Conservation (phyloP, 2,797 vertebrate species). For the Euthynnus affinis region DNA sequence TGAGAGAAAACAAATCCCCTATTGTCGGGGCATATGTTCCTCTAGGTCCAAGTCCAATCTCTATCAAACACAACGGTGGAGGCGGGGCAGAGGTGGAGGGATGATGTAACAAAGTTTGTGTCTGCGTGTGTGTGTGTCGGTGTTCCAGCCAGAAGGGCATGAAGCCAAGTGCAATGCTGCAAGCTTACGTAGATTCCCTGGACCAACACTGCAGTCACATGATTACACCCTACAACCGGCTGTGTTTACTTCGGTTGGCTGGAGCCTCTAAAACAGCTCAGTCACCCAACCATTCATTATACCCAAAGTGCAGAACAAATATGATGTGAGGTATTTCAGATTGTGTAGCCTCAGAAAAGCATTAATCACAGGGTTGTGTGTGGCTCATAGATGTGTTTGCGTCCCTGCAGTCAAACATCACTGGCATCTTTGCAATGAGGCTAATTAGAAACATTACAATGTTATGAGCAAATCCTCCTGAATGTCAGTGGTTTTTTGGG, state of each 20-base stretch:
- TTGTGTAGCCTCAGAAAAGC: background rate
- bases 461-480: background rate
- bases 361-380: constrained; percentile 2
- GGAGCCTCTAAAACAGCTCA: constrained; percentile 61
- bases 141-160: constrained; percentile 61
- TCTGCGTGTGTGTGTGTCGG: constrained; percentile 41
- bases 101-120: constrained; percentile 65
- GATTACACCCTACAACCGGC: constrained; percentile 59
- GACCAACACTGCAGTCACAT: constrained; percentile 69
- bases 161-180: constrained; percentile 72
- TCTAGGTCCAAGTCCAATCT: constrained; percentile 67
- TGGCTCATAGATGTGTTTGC: background rate
- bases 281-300: constrained; percentile 54
- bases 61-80: constrained; percentile 57
- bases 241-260: constrained; percentile 61
- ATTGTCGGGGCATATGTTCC: constrained; percentile 79
- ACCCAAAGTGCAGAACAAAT: constrained; percentile 50
- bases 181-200: constrained; percentile 65
- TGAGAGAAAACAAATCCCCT: constrained; percentile 73
- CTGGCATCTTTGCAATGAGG: constrained; percentile 6
- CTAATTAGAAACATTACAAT: background rate
- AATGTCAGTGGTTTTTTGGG: constrained; percentile 9
- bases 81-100: constrained; percentile 63
- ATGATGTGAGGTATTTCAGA: constrained; percentile 38
- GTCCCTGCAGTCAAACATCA: constrained; percentile 12